Percentiles rank a stretch among this genome's conserved stretches.
Conservation (phyloP, 2,797 vertebrate species). For the Pogoniulus pusillus region DNA sequence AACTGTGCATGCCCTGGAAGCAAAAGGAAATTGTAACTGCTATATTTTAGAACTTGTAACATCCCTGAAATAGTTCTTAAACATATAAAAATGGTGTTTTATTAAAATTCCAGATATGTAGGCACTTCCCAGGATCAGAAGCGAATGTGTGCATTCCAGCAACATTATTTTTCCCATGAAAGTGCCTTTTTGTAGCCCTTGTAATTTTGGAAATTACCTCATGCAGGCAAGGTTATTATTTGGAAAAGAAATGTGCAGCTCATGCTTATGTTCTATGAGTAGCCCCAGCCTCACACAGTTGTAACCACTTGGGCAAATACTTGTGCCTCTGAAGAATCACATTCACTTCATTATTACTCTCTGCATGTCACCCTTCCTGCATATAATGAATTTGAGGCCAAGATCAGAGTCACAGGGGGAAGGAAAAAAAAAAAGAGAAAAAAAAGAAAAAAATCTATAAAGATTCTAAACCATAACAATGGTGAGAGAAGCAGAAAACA, state of each 20-base stretch:
- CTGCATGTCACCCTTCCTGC: background rate
- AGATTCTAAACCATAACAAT: background rate
- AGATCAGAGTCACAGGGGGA: background rate
- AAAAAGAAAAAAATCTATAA: background rate
- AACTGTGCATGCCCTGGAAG: constrained; percentile 3
- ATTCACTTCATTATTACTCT: background rate
- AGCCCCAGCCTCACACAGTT: background rate
- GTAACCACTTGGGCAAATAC: background rate
- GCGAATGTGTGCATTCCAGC: background rate
- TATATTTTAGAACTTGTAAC: background rate
- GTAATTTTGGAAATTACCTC: background rate
- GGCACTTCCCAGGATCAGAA: background rate
- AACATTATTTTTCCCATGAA: background rate
- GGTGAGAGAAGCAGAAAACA: background rate
- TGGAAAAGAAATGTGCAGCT: background rate
- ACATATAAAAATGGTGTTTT: background rate
- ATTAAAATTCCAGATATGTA: background rate
- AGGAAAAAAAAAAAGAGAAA: background rate
- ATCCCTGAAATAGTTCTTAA: background rate
- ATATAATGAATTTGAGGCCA: background rate
- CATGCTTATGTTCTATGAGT: background rate
- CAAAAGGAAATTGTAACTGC: constrained; percentile 18
- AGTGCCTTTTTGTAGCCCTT: background rate
- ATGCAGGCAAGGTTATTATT: background rate
- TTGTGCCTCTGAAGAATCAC: background rate